Evolutionary conservation across 2,888 invertebrate genomes (phyloP).

Genomic region (Molorchus minor): DNA sequence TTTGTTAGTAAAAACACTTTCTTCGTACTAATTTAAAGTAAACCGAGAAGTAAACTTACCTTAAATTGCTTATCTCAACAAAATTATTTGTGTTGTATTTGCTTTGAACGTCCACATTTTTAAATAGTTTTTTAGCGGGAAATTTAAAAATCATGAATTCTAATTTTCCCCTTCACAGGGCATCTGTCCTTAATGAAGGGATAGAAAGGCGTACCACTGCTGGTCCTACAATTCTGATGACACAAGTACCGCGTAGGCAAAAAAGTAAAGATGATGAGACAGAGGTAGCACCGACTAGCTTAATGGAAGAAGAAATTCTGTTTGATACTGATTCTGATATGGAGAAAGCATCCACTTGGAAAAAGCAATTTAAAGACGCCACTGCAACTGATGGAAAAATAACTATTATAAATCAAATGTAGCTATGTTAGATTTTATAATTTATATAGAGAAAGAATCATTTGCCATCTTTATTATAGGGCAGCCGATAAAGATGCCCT

Average conservation of each 20-base stretch:
- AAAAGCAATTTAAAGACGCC: constrained; percentile 45
- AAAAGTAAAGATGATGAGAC: too few relatives aligned
- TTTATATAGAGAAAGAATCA: neutral
- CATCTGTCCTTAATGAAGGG: neutral
- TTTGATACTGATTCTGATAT: neutral
- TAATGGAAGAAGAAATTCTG: too few relatives aligned
- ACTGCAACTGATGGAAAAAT: constrained; percentile 48
- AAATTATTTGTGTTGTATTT: constrained; percentile 35
- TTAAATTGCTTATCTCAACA: constrained; percentile 34
- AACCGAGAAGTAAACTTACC: constrained; percentile 33
- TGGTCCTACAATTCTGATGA: constrained; percentile 16
- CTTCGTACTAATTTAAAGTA: constrained; percentile 18
- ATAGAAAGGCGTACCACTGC: constrained; percentile 19
- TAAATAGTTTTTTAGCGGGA: constrained; percentile 33
- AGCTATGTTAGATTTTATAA: constrained; percentile 25
- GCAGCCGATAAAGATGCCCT: constrained; percentile 43
- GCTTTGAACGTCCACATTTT: constrained; percentile 36
- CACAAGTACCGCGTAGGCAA: neutral
- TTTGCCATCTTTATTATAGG: constrained; percentile 29
- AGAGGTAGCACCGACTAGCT: too few relatives aligned
- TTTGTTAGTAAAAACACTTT: constrained; percentile 27
- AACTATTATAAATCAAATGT: constrained; percentile 49
- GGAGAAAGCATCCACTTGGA: constrained; percentile 3
- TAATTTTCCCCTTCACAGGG: neutral
- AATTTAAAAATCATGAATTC: constrained; percentile 21